Evolutionary conservation across 2,888 invertebrate genomes (phyloP).

Genomic region (Zeuzera pyrina): DNA sequence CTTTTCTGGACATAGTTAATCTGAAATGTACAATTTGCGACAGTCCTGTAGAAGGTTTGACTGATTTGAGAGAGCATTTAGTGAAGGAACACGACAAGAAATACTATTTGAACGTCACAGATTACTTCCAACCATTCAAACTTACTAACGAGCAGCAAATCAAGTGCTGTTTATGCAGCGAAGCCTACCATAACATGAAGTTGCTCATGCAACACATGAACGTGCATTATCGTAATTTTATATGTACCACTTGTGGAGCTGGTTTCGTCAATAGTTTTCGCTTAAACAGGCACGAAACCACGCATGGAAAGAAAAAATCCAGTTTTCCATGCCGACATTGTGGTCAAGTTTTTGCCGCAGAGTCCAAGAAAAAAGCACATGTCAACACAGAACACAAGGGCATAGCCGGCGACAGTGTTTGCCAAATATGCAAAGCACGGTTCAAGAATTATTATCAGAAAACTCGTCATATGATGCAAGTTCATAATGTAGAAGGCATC

Average conservation of each 20-base stretch:
- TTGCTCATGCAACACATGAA: conserved; percentile 63
- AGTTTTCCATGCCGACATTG: conserved; percentile 52
- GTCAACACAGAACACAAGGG: conserved; percentile 58
- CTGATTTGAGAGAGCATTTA: conserved; percentile 41
- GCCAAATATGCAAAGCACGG: conserved; percentile 56
- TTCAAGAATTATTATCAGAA: conserved; percentile 65
- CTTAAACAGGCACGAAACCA: conserved; percentile 50
- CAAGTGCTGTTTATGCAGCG: conserved; percentile 50
- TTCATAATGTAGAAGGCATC: conserved; percentile 54
- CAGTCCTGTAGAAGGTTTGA: conserved; percentile 34
- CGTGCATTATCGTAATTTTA: conserved; percentile 55
- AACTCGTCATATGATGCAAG: conserved; percentile 57
- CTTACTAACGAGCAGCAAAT: conserved; percentile 47
- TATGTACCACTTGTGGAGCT: conserved; percentile 57
- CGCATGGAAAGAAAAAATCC: conserved; percentile 53
- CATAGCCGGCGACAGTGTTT: conserved; percentile 59
- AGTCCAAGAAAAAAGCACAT: conserved; percentile 57
- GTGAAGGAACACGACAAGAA: conserved; percentile 46
- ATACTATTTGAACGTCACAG: conserved; percentile 46
- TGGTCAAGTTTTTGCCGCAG: conserved; percentile 46
- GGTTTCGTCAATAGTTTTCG: conserved; percentile 59
- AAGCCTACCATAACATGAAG: conserved; percentile 57
- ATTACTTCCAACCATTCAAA: conserved; percentile 54
- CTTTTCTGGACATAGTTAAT: conserved; percentile 53
- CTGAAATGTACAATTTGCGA: conserved; percentile 54